Percentiles rank a stretch among this genome's conserved stretches.
Evolutionary conservation across 2,113 vertebrate genomes (phyloP).

Genomic region (Aegithalos caudatus): DNA sequence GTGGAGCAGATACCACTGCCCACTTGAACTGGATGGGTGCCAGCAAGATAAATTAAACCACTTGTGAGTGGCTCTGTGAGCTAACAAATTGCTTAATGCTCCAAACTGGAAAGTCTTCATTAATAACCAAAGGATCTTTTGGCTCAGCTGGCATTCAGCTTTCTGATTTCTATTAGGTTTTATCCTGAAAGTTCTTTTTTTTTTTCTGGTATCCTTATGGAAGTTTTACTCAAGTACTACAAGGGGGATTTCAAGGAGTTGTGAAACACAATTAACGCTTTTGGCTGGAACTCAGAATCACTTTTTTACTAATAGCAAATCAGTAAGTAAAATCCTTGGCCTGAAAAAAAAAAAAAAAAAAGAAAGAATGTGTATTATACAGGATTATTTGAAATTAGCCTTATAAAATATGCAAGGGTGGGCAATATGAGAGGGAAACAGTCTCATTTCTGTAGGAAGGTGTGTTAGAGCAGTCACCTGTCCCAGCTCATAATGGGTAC

Average conservation of each 20-base stretch:
- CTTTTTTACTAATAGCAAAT: background rate
- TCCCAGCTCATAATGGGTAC: background rate
- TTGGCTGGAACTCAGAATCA: background rate
- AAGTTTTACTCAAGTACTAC: background rate
- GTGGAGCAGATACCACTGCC: background rate
- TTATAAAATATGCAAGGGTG: background rate
- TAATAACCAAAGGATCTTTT: slow-evolving; percentile 54
- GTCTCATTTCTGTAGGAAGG: background rate
- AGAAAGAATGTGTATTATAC: background rate
- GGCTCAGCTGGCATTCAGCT: background rate
- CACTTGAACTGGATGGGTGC: slow-evolving; percentile 10
- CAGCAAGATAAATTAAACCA: slow-evolving; percentile 52
- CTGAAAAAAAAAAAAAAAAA: background rate
- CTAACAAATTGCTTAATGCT: slow-evolving; percentile 49
- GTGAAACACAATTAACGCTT: background rate
- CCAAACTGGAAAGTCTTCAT: slow-evolving; percentile 43
- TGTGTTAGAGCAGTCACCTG: background rate
- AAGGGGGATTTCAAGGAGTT: background rate
- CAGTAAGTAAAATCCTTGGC: background rate
- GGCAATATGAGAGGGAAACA: background rate
- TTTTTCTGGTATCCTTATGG: background rate
- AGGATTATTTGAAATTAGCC: background rate
- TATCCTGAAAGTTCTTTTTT: background rate
- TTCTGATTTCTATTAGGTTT: background rate
- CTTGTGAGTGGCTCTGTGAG: slow-evolving; percentile 18